Evolutionary conservation across 2,113 vertebrate genomes (phyloP).

Genomic region (Myxocyprinus asiaticus): DNA sequence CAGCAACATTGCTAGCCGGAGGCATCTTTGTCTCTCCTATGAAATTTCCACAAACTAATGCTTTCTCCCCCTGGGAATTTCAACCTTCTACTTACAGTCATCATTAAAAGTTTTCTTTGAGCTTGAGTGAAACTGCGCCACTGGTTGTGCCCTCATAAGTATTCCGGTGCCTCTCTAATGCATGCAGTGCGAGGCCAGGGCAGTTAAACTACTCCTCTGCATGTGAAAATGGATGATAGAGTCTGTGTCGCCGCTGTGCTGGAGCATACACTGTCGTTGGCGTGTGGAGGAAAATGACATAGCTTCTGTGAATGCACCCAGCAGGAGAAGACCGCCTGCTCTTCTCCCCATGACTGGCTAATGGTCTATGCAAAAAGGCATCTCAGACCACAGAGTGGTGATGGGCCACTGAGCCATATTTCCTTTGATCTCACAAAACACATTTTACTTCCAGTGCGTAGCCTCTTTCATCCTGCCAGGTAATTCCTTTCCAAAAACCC

Average conservation of each 20-base stretch:
- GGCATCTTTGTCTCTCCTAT: conserved; percentile 48
- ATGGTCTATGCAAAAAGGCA: conserved; percentile 53
- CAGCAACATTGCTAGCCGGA: conserved; percentile 29
- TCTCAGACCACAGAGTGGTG: conserved; percentile 34
- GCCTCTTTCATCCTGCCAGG: conserved; percentile 28
- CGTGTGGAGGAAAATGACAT: conserved; percentile 34
- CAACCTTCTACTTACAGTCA: conserved; percentile 53
- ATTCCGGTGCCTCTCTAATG: conserved; percentile 41
- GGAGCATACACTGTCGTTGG: conserved; percentile 11
- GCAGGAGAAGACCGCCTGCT: conserved; percentile 20
- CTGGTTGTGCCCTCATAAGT: conserved; percentile 52
- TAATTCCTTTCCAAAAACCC: conserved; percentile 24
- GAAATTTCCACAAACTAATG: conserved; percentile 49
- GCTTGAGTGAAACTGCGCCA: conserved; percentile 44
- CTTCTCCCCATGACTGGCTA: conserved; percentile 44
- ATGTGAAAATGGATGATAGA: conserved; percentile 50
- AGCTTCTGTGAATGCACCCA: conserved; percentile 40
- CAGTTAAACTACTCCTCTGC: conserved; percentile 45
- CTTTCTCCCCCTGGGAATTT: conserved; percentile 26
- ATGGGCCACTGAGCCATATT: conserved; percentile 36
- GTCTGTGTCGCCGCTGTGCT: conserved; percentile 16
- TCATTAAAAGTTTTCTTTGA: conserved; percentile 62
- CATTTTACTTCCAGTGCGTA: conserved; percentile 14
- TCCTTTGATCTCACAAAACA: conserved; percentile 48
- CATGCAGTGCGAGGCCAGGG: conserved; percentile 30